Evolutionary conservation across 2,113 vertebrate genomes (phyloP), one percentile per base, ranked within the genome.

Genomic region (Dissostichus mawsoni): DNA sequence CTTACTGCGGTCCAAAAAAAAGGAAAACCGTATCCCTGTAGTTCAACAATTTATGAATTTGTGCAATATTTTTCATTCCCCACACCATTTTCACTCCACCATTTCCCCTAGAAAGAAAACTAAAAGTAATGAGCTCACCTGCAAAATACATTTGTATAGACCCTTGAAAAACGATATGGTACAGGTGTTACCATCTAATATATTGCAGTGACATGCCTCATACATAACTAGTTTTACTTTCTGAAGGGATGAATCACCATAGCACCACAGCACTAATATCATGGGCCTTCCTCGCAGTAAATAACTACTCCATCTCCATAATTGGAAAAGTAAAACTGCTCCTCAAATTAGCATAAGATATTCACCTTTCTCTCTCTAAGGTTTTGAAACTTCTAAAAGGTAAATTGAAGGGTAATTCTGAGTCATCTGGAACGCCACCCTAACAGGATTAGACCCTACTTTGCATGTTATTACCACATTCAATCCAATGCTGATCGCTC

Each of bases 381-480:
- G 59, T 76, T 77, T 59, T 50, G 47, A 3, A 3, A 62, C 78
- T 75, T 76, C 47, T 55, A 55, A 69, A 87, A 84, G 65, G 70
- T 76, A 78, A 80, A 78, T 56, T 76, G 52, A 87, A 87, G 62
- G 71, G 52, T 86, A 72, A 87, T 79, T 72, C n/a, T 48, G 45
- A 86, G 71, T 79, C 76, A 59, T 74, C 53, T 41, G 59, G 29
- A 68, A 59, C 13, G 10, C 20, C 20, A 6, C 78, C 67, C 36
- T 86, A 78, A 84, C 64, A 5, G 36, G 76, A 90, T 87, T 84
- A 84, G 25, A 68, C 25, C 29, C 81, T 83, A 53, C 77, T 90
- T 83, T 81, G 66, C 82, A 67, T 84, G 45, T 47, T 64, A 71
- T 85, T 82, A 84, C 61, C 6, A 72, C 18, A 80, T 82, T 86